Evolutionary conservation across 2,888 invertebrate species (phyloP), one percentile per base, ranked within the genome.

Genomic region (Amphipoea oculea): DNA sequence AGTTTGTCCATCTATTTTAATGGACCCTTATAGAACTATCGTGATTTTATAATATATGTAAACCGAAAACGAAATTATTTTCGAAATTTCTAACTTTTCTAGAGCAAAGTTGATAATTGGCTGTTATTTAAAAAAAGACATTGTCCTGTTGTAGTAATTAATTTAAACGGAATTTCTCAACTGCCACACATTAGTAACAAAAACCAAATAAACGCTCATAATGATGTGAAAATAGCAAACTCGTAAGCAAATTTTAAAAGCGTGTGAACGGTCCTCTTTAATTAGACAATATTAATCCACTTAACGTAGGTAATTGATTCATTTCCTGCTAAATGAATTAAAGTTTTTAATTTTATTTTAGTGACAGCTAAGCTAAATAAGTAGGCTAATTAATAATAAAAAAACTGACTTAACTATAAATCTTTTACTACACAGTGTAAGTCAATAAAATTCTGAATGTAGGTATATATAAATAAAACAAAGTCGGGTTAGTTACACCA

Each of bases 251-350:
- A 62, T 73, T 0, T 40, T 17, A 48, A 40, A 54, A 60, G 14
- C 66, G 73, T 84, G 78, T 78, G 73, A 84, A 72, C 40, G 20
- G 3, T 3, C 5, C 12, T 20, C 48, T 66, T 45, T 74, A 68
- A 74, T 71, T 36, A 78, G 29, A 36, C 63, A 72, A 11, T 36
- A 65, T 73, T 57, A 48, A 75, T 66, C 29, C 66, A 74, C 57
- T 23, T 66, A 66, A 72, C 7, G 36, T 54, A 54, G 1, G 42
- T 42, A 42, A 54, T 54, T 54, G 20, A 54, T 54, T 14, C 66
- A 67, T 85, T 81, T 77, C 65, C 73, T 67, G 74, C 68, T 20
- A 40, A 57, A 20, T 74, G 74, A 63, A 85, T 74, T 75, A 77
- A 42, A 6, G 6, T 60, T 67, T 66, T 65, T 5, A 75, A 40